phyloP scores from a whole-genome alignment of 2,113 vertebrate species.

The Chroicocephalus ridibundus region DNA sequence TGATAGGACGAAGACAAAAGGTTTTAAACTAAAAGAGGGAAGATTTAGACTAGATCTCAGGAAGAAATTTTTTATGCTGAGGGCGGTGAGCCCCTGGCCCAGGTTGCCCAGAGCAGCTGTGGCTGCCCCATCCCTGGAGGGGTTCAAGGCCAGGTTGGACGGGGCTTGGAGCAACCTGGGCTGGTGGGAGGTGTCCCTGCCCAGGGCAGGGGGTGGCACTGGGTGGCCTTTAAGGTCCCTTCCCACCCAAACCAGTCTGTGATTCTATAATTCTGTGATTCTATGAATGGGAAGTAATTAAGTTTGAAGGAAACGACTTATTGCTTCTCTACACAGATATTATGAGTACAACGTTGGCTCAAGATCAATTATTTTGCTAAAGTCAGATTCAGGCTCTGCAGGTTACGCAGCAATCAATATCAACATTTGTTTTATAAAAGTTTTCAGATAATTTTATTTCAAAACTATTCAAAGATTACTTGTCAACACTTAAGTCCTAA shows the following conservation, averaged over 20 bases:
- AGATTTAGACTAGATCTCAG: no score
- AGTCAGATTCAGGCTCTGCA: background rate
- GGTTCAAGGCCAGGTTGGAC: no score
- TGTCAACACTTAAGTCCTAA: background rate
- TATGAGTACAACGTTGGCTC: background rate
- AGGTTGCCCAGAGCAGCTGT: no score
- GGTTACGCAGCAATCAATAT: background rate
- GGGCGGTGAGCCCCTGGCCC: no score
- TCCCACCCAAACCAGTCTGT: background rate
- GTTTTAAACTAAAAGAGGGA: no score
- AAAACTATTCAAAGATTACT: background rate
- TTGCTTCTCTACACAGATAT: background rate
- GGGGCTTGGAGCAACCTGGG: no score
- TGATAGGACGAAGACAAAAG: no score
- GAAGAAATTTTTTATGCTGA: no score
- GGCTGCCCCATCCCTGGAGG: no score
- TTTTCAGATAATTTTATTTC: background rate
- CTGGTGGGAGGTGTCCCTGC: no score
- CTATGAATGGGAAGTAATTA: background rate
- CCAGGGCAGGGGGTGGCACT: background rate
- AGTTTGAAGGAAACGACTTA: background rate
- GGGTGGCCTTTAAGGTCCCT: background rate
- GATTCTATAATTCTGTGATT: background rate
- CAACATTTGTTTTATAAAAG: background rate
- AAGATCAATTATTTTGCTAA: background rate